Percentiles rank a stretch among this genome's conserved stretches.
Evolutionary conservation across 2,797 vertebrate genomes (phyloP).

Genomic region (Arnoldichthys spilopterus): DNA sequence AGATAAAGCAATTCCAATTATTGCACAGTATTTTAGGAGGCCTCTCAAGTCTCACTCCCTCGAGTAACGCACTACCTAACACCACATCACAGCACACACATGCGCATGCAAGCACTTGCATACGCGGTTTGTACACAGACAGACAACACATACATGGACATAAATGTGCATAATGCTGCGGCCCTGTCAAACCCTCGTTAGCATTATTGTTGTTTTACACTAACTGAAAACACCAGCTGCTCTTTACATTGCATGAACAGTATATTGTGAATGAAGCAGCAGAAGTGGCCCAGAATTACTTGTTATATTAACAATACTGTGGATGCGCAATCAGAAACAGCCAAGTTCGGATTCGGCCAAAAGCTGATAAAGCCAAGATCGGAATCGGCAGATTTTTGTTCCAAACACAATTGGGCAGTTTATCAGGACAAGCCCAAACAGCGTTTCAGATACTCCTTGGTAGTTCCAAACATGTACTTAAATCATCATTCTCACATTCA

Average conservation of each 20-base stretch:
- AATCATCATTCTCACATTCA: too few relatives aligned
- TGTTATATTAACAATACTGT: neutral
- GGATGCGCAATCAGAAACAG: too few relatives aligned
- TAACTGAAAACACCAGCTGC: too few relatives aligned
- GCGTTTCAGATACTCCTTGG: too few relatives aligned
- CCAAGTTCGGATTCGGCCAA: too few relatives aligned
- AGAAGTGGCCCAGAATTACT: neutral
- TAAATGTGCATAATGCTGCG: neutral
- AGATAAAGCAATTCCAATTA: constrained; percentile 88
- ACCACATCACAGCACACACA: constrained; percentile 52
- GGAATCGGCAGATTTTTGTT: too few relatives aligned
- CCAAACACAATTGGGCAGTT: neutral
- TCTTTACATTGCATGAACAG: neutral
- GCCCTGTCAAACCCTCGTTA: neutral
- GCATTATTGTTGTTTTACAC: neutral
- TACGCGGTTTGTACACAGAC: constrained; percentile 34
- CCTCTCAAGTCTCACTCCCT: constrained; percentile 81
- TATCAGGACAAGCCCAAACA: neutral
- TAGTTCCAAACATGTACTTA: too few relatives aligned
- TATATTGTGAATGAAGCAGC: neutral
- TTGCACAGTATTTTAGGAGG: constrained; percentile 78
- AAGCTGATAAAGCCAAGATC: too few relatives aligned
- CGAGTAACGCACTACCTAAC: constrained; percentile 74
- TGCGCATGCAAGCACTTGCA: constrained; percentile 36
- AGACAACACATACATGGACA: constrained; percentile 21